Base-by-base conservation (phyloP, 1,140 invertebrate genomes). In the Penaeus japonicus region DNA sequence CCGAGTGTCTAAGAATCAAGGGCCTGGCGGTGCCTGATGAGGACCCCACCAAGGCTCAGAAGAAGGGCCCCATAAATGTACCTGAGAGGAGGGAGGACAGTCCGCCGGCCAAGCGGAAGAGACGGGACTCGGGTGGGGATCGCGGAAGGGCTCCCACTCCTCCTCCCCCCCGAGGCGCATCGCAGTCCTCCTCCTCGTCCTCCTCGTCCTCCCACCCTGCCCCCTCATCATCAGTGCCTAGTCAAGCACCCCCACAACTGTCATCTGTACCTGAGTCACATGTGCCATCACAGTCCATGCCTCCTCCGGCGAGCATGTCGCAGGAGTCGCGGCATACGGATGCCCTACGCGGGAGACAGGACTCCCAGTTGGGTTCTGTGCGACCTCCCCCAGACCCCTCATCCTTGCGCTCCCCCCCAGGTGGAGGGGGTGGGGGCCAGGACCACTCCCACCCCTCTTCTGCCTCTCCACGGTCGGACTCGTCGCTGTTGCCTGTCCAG, bases 221-320 rank as follows among this genome's bases (percentile, higher is more conserved):
- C 62, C 77, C 86, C 80, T 59, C 86, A 78, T 75, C 86, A 59
- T 83, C 87, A 89, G 87, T 89, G 87, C 87, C 87, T 89, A 89
- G 87, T 89, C 87, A 89, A 79, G 87, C 87, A 79, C 83, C 87
- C 82, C 53, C 87, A 32, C 82, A 84, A 62, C 57, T 65, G 53
- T 89, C 87, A 47, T 79, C 30, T 79, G 87, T 89, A 89, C 87
- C 87, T 89, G 87, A 89, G 83, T 89, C 87, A 89, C 87, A 84
- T 55, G 87, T 89, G 87, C 87, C 87, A 89, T 89, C 87, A 39
- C 87, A 89, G 47, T 80, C 87, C 59, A 84, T 89, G 83, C 81
- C 81, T 70, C 86, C 86, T 30, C 86, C 86, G 20, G 54, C 86
- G 22, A 47, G 53, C 47, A 12, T 84, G 59, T 55, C 62, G 24